A percentile compares a stretch with the other conserved stretches of the same genome.
These are phyloP conservation scores for Lasioglossum leucozonium DNA, from an alignment of 2,888 invertebrate species.

Conservation along the genomic window DNA sequence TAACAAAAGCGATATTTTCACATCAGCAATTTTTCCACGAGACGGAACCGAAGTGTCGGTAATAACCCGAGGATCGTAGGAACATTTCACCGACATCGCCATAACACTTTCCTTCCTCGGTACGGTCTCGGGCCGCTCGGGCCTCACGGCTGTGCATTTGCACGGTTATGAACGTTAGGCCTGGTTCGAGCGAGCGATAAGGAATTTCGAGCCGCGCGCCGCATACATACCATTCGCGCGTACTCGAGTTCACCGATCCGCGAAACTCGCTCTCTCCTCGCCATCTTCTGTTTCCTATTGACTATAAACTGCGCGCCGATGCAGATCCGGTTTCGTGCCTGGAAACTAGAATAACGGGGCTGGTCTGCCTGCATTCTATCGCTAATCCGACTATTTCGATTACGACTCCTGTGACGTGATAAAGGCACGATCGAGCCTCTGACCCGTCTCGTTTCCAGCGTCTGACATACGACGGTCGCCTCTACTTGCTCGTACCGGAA, in stretches of 20 bases:
- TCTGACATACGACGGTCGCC: constrained; percentile 29
- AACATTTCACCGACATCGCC: constrained; percentile 17
- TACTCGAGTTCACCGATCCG: constrained; percentile 74
- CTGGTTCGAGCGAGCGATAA: constrained; percentile 65
- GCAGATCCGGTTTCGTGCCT: constrained; percentile 72
- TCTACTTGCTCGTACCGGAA: background rate
- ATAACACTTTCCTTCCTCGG: constrained; percentile 47
- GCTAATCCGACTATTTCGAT: constrained; percentile 61
- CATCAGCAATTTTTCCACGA: background rate
- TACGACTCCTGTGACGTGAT: constrained; percentile 61
- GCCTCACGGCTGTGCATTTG: constrained; percentile 10
- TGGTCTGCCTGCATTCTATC: constrained; percentile 49
- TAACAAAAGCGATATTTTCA: constrained; percentile 28
- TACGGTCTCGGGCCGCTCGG: background rate
- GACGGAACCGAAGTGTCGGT: constrained; percentile 1
- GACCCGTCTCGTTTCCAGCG: background rate
- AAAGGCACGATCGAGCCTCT: constrained; percentile 20
- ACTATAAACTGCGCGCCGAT: constrained; percentile 58
- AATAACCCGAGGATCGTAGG: constrained; percentile 8
- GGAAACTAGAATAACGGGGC: constrained; percentile 62
- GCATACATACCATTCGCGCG: constrained; percentile 64
- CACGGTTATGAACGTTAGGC: constrained; percentile 38
- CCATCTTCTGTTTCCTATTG: constrained; percentile 75
- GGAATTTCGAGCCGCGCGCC: constrained; percentile 66
- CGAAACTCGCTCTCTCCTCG: constrained; percentile 75